Base-by-base conservation (phyloP, 1,140 invertebrate species). In the Drosophila eugracilis region DNA sequence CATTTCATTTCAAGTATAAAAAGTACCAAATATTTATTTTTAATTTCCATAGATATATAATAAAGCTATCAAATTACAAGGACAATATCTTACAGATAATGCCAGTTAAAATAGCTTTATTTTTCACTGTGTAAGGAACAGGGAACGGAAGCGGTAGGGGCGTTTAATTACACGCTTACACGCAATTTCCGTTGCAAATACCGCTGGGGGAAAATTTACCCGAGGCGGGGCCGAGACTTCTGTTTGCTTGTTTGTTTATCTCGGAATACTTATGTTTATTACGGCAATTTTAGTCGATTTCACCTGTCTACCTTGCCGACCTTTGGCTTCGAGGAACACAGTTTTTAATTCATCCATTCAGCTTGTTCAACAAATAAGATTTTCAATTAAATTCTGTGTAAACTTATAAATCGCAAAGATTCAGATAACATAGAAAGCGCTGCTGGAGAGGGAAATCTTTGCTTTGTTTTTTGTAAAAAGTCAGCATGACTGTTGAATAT, bases 161-260 rank as follows among this genome's bases (percentile, higher is more conserved):
- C 69, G 53, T 81, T 81, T 81, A 81, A 81, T 81, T 81, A 83
- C 60, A 52, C 57, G 74, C 66, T 77, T 81, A 74, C 78, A 73
- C 74, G 74, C 78, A 83, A 81, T 83, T 83, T 74, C 67, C 73
- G 75, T 6, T 15, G 34, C 49, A 5, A 66, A 49, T 34, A 36
- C 45, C 37, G 36, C 6, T 26, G 28, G 26, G n/a, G 59, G n/a
- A 53, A 53, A 67, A 62, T 67, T 66, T 66, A 28, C 28, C 14
- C 22, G 45, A 66, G 63, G 45, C 63, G 37, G 28, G 63, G 22
- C 30, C 59, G 28, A 67, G 47, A 53, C 60, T 34, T 50, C 15
- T 67, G 63, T 67, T 67, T 67, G 63, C 21, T 17, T 17, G 41
- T 34, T 57, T 69, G 32, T 47, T 69, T 37, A 71, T 59, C 66